Evolutionary conservation across 2,888 invertebrate genomes (phyloP).

Genomic region (Zeuzera pyrina): DNA sequence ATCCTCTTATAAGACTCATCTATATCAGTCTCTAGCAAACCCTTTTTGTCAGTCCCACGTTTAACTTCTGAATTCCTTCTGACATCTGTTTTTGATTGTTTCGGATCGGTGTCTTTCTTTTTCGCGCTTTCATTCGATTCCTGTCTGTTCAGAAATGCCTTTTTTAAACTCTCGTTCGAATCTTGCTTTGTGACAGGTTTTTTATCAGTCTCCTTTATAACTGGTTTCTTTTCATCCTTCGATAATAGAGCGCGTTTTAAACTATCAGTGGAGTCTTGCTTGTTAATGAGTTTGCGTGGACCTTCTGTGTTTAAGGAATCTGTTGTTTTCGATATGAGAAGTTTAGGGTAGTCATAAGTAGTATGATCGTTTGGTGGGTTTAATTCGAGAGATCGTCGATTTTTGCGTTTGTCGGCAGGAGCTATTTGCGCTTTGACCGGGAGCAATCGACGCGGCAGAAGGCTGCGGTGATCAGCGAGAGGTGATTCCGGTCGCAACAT

Average conservation of each 20-base stretch:
- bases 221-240: conserved; percentile 54
- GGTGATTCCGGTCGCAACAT: conserved; percentile 69
- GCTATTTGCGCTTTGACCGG: conserved; percentile 63
- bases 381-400: conserved; percentile 63
- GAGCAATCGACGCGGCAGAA: conserved; percentile 58
- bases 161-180: conserved; percentile 59
- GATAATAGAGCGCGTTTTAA: conserved; percentile 53
- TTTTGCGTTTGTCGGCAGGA: conserved; percentile 59
- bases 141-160: conserved; percentile 50
- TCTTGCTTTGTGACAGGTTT: conserved; percentile 50
- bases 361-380: conserved; percentile 50
- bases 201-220: conserved; percentile 43
- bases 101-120: conserved; percentile 46
- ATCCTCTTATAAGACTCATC: conserved; percentile 57
- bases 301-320: conserved; percentile 65
- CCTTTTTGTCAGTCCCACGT: conserved; percentile 57
- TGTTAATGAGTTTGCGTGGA: conserved; percentile 54
- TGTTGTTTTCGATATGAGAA: conserved; percentile 65
- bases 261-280: conserved; percentile 63
- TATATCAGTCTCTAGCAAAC: conserved; percentile 55
- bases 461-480: conserved; percentile 70
- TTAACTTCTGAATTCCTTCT: conserved; percentile 49
- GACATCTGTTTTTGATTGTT: conserved; percentile 41
- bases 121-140: conserved; percentile 62
- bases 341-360: conserved; percentile 60